Evolutionary conservation across 2,888 invertebrate species (phyloP).

Genomic region (Glaucopsyche alexis): DNA sequence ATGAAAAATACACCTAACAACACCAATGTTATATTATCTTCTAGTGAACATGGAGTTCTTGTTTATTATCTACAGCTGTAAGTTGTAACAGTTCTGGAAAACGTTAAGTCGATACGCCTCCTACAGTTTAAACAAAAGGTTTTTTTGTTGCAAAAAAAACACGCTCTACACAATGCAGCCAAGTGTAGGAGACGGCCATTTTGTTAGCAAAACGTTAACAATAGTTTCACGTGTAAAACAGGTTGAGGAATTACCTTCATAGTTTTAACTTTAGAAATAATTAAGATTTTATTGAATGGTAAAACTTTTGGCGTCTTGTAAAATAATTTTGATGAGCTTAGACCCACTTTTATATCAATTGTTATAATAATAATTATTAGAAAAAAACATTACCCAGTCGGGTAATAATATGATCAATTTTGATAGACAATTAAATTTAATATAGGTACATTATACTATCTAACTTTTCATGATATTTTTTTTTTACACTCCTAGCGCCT

Average conservation of each 20-base stretch:
- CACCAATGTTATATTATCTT: not conserved
- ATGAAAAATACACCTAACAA: not conserved
- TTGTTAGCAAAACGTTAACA: slow-evolving; percentile 3
- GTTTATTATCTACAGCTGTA: not conserved
- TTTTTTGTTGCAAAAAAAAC: slow-evolving; percentile 16
- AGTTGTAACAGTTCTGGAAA: not conserved
- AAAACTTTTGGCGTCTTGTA: not conserved
- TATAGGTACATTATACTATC: too few relatives aligned
- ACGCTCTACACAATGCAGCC: not conserved
- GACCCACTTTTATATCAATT: too few relatives aligned
- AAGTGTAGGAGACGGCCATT: slow-evolving; percentile 2
- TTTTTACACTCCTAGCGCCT: too few relatives aligned
- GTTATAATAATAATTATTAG: too few relatives aligned
- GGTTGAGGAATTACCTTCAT: not conserved
- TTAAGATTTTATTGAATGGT: too few relatives aligned
- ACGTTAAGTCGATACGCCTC: not conserved
- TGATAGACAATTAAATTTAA: too few relatives aligned
- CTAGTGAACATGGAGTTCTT: not conserved
- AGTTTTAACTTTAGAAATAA: not conserved
- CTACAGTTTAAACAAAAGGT: slow-evolving; percentile 15
- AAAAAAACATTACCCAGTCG: too few relatives aligned
- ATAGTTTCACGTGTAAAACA: not conserved
- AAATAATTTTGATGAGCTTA: not conserved
- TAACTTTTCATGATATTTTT: too few relatives aligned
- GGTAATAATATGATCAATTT: too few relatives aligned